Base-by-base conservation (phyloP, 2,888 invertebrate species). In the Oxystoma pomonae region DNA sequence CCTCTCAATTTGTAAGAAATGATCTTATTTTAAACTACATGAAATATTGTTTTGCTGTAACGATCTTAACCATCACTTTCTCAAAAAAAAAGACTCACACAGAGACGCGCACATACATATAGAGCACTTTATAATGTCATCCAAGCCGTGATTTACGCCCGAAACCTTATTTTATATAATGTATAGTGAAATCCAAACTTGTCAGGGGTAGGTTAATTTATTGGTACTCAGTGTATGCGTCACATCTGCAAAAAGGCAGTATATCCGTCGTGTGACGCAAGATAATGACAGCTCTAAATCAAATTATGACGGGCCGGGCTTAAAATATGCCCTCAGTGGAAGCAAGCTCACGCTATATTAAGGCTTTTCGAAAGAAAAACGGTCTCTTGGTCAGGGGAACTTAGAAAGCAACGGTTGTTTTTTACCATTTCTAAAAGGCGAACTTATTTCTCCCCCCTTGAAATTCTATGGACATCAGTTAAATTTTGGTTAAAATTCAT, bases 141-240 rank as follows among this genome's bases (percentile, higher is more conserved):
- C 69, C 72, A 78, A 80, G 60, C 81, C 5, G 83, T 85, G 85
- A 86, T 85, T 85, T 86, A 86, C 85, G 83, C 83, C 82, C 78
- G 78, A 79, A 67, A 79, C 80, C 80, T 78, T 82, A 80, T 82
- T 83, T 82, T 82, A 83, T 83, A 83, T 84, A 84, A 85, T 84
- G 83, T 84, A 71, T 71, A 70, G 70, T 68, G 68, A 73, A 73
- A 73, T 74, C 72, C 73, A 73, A 74, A 75, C 73, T 72, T 72
- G 74, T 73, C 74, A 74, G 72, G 71, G 72, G 72, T 7, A 70
- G 67, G 65, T 63, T 67, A 67, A 68, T 68, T 68, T 68, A 68
- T 68, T 66, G 68, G 65, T 65, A 66, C 68, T 68, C 65, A 66
- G 66, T 67, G 56, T 56, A 66, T 66, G 66, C 68, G 66, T 68